A percentile compares a stretch with the other conserved stretches of the same genome.
Conservation (phyloP, 2,797 vertebrate genomes). For the Pristis pectinata region DNA sequence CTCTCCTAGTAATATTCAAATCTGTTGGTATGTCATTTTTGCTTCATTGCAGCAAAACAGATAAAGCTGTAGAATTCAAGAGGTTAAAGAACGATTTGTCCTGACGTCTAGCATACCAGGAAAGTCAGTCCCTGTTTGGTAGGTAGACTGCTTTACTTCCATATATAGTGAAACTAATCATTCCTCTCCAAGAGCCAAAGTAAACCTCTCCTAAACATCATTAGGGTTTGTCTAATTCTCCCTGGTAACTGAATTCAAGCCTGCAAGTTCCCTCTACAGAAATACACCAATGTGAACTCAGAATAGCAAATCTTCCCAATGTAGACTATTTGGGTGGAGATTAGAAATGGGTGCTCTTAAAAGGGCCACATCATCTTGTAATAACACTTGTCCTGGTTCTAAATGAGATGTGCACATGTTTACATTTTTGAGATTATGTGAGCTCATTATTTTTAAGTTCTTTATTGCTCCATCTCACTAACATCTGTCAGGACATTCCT, state of each 20-base stretch:
- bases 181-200: constrained; percentile 20
- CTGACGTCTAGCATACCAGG: neutral
- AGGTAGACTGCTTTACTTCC: constrained; percentile 9
- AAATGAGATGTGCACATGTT: neutral
- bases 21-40: neutral
- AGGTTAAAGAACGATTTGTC: constrained; percentile 11
- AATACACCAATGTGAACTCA: constrained; percentile 2
- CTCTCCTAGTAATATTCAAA: neutral
- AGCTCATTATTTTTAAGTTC: neutral
- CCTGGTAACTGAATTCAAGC: constrained; percentile 11
- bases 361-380: neutral
- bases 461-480: neutral
- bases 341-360: neutral
- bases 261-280: neutral
- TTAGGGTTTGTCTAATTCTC: neutral
- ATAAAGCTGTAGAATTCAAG: constrained; percentile 6
- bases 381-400: neutral
- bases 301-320: neutral
- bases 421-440: neutral
- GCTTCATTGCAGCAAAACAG: neutral
- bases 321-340: neutral
- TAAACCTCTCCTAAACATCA: constrained; percentile 15
- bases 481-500: neutral
- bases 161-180: constrained; percentile 32
- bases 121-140: neutral